These are phyloP conservation scores for Avahi laniger DNA, from an alignment of 2,797 vertebrate genomes.

Conservation along the genomic window DNA sequence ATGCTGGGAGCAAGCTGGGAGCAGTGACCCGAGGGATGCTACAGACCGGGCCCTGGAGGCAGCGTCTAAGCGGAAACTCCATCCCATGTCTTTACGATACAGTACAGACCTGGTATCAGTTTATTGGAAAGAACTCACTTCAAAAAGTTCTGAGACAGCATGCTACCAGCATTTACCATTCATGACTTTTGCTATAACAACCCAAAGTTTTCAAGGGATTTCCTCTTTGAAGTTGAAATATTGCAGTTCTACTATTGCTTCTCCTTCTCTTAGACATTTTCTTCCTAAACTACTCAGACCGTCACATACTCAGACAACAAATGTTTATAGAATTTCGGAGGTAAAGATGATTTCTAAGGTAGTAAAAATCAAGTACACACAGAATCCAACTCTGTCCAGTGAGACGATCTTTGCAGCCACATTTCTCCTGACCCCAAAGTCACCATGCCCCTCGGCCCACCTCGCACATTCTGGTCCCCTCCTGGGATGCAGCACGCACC, in stretches of 20 bases:
- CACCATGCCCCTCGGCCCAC: not conserved
- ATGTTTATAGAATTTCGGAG: not conserved
- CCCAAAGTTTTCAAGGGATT: not conserved
- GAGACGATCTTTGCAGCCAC: not conserved
- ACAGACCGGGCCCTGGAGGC: not conserved
- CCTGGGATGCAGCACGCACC: not conserved
- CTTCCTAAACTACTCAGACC: not conserved
- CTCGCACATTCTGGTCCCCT: fast-evolving
- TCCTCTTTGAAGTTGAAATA: not conserved
- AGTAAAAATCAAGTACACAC: not conserved
- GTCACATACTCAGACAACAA: not conserved
- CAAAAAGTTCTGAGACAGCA: not conserved
- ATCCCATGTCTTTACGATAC: fast-evolving
- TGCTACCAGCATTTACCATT: too few species aligned
- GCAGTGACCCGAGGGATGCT: too few species aligned
- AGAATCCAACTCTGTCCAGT: not conserved
- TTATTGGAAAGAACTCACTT: fast-evolving
- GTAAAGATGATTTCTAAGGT: not conserved
- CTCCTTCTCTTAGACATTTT: not conserved
- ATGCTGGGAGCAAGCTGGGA: not conserved
- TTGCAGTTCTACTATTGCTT: not conserved
- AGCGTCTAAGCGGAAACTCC: not conserved
- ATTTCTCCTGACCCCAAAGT: not conserved
- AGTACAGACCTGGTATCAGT: not conserved
- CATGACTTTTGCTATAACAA: not conserved